Base-by-base conservation (phyloP, 1,140 invertebrate genomes). In the Heliothis virescens region DNA sequence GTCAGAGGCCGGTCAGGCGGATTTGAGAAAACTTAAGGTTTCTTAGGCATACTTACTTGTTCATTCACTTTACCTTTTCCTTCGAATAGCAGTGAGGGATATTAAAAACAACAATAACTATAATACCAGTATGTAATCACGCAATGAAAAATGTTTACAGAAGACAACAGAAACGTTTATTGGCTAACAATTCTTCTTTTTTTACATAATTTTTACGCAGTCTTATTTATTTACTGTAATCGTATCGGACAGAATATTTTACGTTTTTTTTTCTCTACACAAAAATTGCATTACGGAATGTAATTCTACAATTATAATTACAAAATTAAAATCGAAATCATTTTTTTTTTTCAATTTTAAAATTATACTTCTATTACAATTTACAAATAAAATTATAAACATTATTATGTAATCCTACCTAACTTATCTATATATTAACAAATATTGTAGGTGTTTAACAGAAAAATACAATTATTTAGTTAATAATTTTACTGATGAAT, bases 201-300 rank as follows among this genome's bases (percentile, higher is more conserved):
- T 82, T 75, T 79, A 75, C 53, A 79, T 82, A 82, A 82, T 75
- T 79, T 81, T 82, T 79, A 82, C 63, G 76, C 80, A 82, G 80
- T 82, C 80, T 82, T 82, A 75, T 79, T 69, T 69, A 67, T 75
- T 79, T 76, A 69, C 63, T 78, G 63, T 69, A 26, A 50, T 67
- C 29, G 29, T 55, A 67, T 65, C 75, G 75, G 75, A 78, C 75
- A 78, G 75, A 78, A 55, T 78, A 29, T 53, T 65, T 76, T 76
- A 75, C 73, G 74, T 67, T 65, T 48, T 78, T 76, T 53, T 52
- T 78, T 55, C 62, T 55, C 52, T 69, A 67, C 53, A 69, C 62
- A 78, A 55, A 48, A 67, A 69, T 67, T 78, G 75, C 75, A 21
- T 78, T 65, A 65, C 75, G 75, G 75, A 78, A 78, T 78, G 75